These are phyloP conservation scores for Adrianichthys oophorus DNA, from an alignment of 2,797 vertebrate species.

Conservation along the genomic window DNA sequence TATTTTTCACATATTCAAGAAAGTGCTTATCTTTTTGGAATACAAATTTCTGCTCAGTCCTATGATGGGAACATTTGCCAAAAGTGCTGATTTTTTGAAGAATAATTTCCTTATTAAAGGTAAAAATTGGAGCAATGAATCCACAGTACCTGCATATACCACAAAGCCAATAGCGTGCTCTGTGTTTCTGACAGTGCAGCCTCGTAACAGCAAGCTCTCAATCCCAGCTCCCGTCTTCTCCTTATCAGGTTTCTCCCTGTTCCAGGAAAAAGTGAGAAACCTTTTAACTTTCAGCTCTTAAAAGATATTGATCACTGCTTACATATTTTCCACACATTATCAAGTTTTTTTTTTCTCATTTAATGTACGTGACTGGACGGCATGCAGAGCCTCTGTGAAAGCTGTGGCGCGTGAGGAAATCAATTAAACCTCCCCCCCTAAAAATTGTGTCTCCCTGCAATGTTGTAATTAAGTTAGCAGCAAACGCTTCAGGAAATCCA, in stretches of 20 bases:
- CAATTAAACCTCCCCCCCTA: conserved; percentile 57
- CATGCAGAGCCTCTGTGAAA: conserved; percentile 47
- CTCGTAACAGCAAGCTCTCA: conserved; percentile 90
- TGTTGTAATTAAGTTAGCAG: conserved; percentile 59
- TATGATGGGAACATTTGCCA: no score
- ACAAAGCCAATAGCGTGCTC: conserved; percentile 87
- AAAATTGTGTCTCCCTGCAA: conserved; percentile 46
- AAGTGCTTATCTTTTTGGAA: no score
- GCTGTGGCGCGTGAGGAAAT: conserved; percentile 57
- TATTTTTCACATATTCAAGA: no score
- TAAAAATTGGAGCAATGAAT: conserved; percentile 20
- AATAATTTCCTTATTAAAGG: not conserved
- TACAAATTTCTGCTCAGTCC: no score
- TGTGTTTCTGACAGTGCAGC: conserved; percentile 92
- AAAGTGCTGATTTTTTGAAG: no score
- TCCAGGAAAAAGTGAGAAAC: conserved; percentile 55
- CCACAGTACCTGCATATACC: conserved; percentile 87
- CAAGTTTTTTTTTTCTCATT: conserved; percentile 39
- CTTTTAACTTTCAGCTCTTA: conserved; percentile 53
- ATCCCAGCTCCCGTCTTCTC: conserved; percentile 85
- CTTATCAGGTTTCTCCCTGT: conserved; percentile 85
- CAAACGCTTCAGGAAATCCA: conserved; percentile 29
- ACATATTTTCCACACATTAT: conserved; percentile 50
- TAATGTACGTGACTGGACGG: conserved; percentile 40
- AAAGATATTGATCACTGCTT: conserved; percentile 65